A percentile compares a stretch with the other conserved stretches of the same genome.
Evolutionary conservation across 1,140 invertebrate species (phyloP).

Genomic region (Ceratina australensis): DNA sequence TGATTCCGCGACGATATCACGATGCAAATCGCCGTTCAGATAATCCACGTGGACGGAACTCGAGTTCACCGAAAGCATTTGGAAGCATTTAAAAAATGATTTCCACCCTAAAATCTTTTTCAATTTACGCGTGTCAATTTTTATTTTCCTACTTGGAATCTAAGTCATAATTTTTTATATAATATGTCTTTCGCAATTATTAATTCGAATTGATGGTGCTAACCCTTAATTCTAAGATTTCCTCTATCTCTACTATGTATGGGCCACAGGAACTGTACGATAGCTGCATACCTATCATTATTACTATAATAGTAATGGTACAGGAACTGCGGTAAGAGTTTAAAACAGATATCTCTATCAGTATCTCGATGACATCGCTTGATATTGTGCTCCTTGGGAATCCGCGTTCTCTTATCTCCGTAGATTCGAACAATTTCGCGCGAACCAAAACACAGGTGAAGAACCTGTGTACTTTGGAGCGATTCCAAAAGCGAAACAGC

Average conservation of each 20-base stretch:
- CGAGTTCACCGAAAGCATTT: neutral
- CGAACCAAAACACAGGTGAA: constrained; percentile 23
- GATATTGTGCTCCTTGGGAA: constrained; percentile 54
- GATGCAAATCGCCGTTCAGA: neutral
- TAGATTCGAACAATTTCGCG: constrained; percentile 59
- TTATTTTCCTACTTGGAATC: neutral
- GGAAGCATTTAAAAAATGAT: neutral
- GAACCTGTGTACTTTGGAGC: constrained; percentile 34
- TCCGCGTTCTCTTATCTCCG: neutral
- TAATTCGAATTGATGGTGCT: too few relatives aligned
- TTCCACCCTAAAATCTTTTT: neutral
- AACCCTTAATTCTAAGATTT: neutral
- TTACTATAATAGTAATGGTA: constrained; percentile 35
- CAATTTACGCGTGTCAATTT: neutral
- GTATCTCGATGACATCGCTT: constrained; percentile 68
- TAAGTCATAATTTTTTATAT: neutral
- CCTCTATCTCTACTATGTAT: constrained; percentile 4
- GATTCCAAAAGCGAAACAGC: constrained; percentile 35
- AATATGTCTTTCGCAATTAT: too few relatives aligned
- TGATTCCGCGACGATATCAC: neutral
- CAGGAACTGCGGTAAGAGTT: constrained; percentile 13
- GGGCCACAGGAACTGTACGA: neutral
- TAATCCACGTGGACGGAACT: constrained; percentile 9
- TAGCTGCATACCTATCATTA: constrained; percentile 21
- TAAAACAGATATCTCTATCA: constrained; percentile 26